Percentiles rank a stretch among this genome's conserved stretches.
phyloP scores from a whole-genome alignment of 2,888 invertebrate genomes.

The Eugnorisma glareosa region DNA sequence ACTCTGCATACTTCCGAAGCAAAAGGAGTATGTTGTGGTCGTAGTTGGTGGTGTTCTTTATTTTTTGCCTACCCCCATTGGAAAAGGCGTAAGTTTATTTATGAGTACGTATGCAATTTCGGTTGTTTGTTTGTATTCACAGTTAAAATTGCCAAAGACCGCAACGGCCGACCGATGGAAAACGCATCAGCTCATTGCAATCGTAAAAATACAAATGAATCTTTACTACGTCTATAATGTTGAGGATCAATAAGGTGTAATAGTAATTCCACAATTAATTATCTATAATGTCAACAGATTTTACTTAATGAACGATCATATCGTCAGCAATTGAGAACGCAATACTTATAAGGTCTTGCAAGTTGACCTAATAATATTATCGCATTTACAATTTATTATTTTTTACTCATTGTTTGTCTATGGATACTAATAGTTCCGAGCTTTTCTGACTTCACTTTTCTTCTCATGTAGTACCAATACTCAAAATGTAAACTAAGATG shows the following conservation, averaged over 20 bases:
- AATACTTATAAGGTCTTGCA: constrained; percentile 1
- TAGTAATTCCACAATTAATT: constrained; percentile 4
- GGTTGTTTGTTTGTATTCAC: neutral
- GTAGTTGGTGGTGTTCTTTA: neutral
- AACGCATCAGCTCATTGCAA: neutral
- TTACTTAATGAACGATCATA: constrained; percentile 12
- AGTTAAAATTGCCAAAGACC: neutral
- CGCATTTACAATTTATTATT: no score
- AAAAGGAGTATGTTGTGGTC: neutral
- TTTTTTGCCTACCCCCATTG: neutral
- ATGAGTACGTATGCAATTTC: neutral
- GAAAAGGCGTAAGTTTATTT: neutral
- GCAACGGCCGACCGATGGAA: neutral
- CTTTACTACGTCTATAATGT: constrained; percentile 8
- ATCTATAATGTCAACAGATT: neutral
- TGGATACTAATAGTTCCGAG: neutral
- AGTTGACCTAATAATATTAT: constrained; percentile 30
- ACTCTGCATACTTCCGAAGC: neutral
- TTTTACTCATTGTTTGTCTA: neutral
- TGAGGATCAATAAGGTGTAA: neutral
- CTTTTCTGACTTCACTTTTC: neutral
- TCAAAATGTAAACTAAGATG: neutral
- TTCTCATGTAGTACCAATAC: neutral
- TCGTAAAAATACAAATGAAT: neutral
- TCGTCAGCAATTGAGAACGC: constrained; percentile 22